Base-by-base conservation (phyloP, 2,888 invertebrate genomes). In the Thalpophila matura region DNA sequence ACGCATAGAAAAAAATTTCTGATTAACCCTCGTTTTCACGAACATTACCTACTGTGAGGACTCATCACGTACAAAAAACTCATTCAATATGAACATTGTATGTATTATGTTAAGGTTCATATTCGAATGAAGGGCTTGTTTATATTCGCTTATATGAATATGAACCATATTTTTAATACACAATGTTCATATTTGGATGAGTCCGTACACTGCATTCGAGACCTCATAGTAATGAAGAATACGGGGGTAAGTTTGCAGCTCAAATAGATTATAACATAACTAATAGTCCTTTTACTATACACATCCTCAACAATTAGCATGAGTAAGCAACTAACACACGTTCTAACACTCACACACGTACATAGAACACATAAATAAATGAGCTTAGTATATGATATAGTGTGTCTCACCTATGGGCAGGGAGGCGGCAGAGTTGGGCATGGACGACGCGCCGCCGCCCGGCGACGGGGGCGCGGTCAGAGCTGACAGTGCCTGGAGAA, bases 391-490 rank as follows among this genome's bases (percentile, higher is more conserved):
- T 45, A 29, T 33, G 33, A 64, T 18, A 33, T 49, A 31, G 22
- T 26, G 24, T 50, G 29, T 76, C 87, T 92, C 82, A 95, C 95
- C 94, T 69, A 95, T 92, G 2, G 95, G 95, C 35, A 95, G 84
- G 0, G 95, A 95, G 6, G 95, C 94, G 4, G 95, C 93, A 0
- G 94, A 93, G 77, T 91, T 94, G 3, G 94, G 92, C 37, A 88
- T 70, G 1, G 95, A 94, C 0, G 91, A 89, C 0, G 94, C 88
- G 0, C 93, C 92, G 6, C 94, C 92, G 1, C 95, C 93, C 0
- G 95, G 95, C 0, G 95, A 95, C 0, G 95, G 94, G 0, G 95
- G 95, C 27, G 95, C 95, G 0, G 95, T 95, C 0, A 95, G 81
- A 0, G 95, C 86, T 0, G 95, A 94, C 1, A 95, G 79, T 2